Evolutionary conservation across 2,888 invertebrate species (phyloP).

Genomic region (Seladonia tumulorum): DNA sequence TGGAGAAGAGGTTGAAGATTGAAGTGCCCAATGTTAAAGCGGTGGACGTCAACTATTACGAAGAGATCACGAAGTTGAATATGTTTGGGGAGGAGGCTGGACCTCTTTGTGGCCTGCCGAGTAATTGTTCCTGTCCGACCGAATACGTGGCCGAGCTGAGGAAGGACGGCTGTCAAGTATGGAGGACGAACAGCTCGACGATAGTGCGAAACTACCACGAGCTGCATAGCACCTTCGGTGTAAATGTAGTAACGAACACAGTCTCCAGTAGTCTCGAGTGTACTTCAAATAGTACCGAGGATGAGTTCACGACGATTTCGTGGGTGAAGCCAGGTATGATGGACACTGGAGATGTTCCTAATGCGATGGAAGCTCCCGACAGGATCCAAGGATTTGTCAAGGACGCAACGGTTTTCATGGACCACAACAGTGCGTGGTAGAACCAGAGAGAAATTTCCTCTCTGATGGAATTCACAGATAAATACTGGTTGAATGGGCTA

Average conservation of each 20-base stretch:
- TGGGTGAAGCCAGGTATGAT: conserved; percentile 58
- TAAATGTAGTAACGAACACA: conserved; percentile 68
- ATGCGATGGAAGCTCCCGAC: conserved; percentile 30
- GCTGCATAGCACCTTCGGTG: conserved; percentile 53
- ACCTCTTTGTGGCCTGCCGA: conserved; percentile 69
- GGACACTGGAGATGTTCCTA: conserved; percentile 5
- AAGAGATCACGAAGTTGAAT: conserved; percentile 65
- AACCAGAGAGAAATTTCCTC: neutral
- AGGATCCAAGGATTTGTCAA: conserved; percentile 71
- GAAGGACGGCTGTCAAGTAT: conserved; percentile 42
- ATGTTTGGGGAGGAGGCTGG: conserved; percentile 68
- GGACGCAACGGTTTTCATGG: conserved; percentile 70
- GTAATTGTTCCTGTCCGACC: conserved; percentile 70
- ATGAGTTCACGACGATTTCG: conserved; percentile 71
- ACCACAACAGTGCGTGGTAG: conserved; percentile 55
- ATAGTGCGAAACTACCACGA: conserved; percentile 70
- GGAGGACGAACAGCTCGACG: conserved; percentile 44
- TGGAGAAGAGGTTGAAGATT: conserved; percentile 65
- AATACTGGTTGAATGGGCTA: too few species aligned
- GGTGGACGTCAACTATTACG: conserved; percentile 55
- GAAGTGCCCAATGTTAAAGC: conserved; percentile 62
- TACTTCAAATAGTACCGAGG: conserved; percentile 17
- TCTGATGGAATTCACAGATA: too few species aligned
- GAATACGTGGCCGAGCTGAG: conserved; percentile 71
- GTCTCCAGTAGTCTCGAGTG: conserved; percentile 70